Evolutionary conservation across 1,140 invertebrate genomes (phyloP), one percentile per base, ranked within the genome.

Genomic region (Ceratina australensis): DNA sequence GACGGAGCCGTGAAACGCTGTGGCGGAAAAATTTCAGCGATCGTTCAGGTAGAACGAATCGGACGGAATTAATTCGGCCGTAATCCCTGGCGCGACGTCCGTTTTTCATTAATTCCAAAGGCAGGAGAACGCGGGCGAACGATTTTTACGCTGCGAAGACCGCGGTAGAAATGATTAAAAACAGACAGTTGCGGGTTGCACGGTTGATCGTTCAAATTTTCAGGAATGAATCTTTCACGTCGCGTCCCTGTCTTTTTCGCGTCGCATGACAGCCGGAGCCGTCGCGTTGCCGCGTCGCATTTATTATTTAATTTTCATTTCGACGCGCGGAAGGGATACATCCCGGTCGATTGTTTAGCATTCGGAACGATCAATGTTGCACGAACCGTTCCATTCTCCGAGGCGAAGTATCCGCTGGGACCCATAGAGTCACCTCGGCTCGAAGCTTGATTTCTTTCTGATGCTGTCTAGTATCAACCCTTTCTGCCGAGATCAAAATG

Each of bases 271-370:
- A 13, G 3, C 7, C n/a, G n/a, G n/a, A n/a, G 18, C 13, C 2
- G 22, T 57, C 2, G 22, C 47, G 18, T 16, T 49, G 59, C 22
- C 22, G 5, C 16, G 54, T 8, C 8, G 18, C 33, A 56, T 68
- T 59, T 68, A 67, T 75, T 64, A 75, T 68, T 59, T 33, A 75
- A 75, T 59, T 49, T 59, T 75, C 64, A 42, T 60, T 59, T 68
- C 54, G 54, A 22, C 18, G 24, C 3, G 13, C 3, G 16, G 15
- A 67, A 20, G 52, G 0, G 18, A 28, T 15, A 59, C 54, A 47
- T 20, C 26, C n/a, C 1, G 16, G 22, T 16, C 33, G 50, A 33
- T 47, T 54, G 16, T 66, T 16, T 3, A 10, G 10, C 13, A 4
- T 54, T 24, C 28, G 28, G 2, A 2, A 3, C 22, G 20, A 20